phyloP scores from a whole-genome alignment of 2,888 invertebrate species.

The Acronicta aceris region DNA sequence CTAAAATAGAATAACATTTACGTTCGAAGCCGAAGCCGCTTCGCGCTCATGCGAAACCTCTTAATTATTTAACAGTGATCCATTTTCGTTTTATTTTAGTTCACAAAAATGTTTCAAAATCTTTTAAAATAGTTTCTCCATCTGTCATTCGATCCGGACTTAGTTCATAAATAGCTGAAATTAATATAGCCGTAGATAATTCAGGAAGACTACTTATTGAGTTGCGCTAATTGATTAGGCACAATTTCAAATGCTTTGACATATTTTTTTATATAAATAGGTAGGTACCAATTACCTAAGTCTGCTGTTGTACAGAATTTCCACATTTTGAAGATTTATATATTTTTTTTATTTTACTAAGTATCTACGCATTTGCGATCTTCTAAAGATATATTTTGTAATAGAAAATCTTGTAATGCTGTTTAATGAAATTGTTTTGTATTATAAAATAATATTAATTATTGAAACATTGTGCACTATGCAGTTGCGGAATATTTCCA shows the following conservation, averaged over 20 bases:
- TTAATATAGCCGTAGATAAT: constrained; percentile 22
- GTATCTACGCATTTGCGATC: too few relatives aligned
- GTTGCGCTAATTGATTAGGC: constrained; percentile 11
- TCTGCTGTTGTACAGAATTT: too few relatives aligned
- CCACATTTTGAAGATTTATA: too few relatives aligned
- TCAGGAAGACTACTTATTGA: constrained; percentile 8
- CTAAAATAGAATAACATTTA: too few relatives aligned
- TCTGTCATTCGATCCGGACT: constrained; percentile 30
- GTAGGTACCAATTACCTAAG: too few relatives aligned
- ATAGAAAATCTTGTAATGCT: too few relatives aligned
- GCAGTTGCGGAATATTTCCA: too few relatives aligned
- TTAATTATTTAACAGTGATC: constrained; percentile 33
- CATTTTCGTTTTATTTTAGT: constrained; percentile 28
- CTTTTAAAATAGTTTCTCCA: constrained; percentile 32
- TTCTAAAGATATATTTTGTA: too few relatives aligned
- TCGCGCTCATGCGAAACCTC: constrained; percentile 31
- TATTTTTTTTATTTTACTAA: too few relatives aligned
- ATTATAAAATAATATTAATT: too few relatives aligned
- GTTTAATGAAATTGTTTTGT: too few relatives aligned
- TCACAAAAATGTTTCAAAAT: constrained; percentile 15
- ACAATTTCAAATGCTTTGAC: constrained; percentile 2
- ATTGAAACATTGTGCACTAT: too few relatives aligned
- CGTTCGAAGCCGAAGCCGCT: background rate
- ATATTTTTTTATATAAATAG: background rate
- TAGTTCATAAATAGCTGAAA: constrained; percentile 19